Conservation (phyloP, 2,113 vertebrate genomes). For the Dinomys branickii region DNA sequence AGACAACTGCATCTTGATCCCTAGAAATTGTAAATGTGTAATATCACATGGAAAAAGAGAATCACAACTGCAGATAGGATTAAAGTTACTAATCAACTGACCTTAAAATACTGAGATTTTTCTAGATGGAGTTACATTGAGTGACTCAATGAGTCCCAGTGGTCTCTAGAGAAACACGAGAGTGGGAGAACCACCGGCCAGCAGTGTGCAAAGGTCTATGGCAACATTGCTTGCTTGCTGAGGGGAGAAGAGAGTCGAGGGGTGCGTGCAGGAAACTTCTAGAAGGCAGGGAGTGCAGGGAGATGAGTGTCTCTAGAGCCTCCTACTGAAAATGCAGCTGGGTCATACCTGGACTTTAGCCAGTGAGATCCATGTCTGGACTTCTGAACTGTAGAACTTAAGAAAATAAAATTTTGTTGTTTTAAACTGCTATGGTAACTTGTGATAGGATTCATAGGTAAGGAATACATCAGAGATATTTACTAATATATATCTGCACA, state of each 20-base stretch:
- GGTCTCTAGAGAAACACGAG: not conserved
- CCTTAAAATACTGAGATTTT: not conserved
- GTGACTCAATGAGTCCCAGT: not conserved
- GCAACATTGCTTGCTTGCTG: not conserved
- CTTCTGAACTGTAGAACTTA: not conserved
- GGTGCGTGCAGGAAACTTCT: not conserved
- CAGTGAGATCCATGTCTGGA: not conserved
- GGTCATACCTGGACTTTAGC: not conserved
- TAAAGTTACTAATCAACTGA: not conserved
- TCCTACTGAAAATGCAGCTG: not conserved
- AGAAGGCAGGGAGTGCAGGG: not conserved
- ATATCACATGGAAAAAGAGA: not conserved
- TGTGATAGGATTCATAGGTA: not conserved
- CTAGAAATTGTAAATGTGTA: not conserved
- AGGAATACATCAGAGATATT: not conserved
- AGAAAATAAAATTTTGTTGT: too few species aligned
- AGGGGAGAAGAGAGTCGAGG: not conserved
- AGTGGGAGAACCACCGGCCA: not conserved
- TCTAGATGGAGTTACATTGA: not conserved
- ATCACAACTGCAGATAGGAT: not conserved
- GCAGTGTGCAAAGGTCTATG: not conserved
- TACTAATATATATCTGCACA: not conserved
- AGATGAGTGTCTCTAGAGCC: not conserved
- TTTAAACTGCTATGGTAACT: not conserved
- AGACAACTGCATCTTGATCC: not conserved